Conservation (phyloP, 23 tunicate species). For the Oikopleura vanhoeffeni region DNA sequence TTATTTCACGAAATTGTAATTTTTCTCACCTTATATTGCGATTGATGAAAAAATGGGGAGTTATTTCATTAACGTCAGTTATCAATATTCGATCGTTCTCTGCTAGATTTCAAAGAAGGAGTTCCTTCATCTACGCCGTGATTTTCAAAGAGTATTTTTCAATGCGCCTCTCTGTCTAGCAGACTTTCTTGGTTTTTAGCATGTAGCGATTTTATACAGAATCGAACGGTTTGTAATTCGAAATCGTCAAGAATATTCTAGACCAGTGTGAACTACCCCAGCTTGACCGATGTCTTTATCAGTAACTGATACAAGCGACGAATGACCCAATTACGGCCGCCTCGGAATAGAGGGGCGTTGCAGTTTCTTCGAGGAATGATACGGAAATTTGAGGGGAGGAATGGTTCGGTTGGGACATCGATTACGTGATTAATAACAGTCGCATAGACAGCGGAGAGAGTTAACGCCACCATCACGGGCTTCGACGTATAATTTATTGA, state of each 20-base stretch:
- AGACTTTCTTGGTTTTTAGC: not conserved
- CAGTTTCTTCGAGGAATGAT: not conserved
- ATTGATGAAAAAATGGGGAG: not conserved
- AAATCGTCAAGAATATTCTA: no score
- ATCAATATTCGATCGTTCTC: not conserved
- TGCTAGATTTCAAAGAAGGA: not conserved
- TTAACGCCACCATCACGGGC: conserved; percentile 4
- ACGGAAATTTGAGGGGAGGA: conserved; percentile 25
- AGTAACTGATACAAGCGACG: not conserved
- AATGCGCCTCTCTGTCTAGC: not conserved
- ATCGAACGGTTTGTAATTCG: not conserved
- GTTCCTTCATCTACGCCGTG: not conserved
- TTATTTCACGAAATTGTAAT: no score
- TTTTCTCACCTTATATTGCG: not conserved
- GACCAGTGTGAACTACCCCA: no score
- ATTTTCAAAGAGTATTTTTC: not conserved
- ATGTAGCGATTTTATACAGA: not conserved
- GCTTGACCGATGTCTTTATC: not conserved
- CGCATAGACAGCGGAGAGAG: conserved; percentile 21
- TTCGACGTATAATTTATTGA: conserved; percentile 4
- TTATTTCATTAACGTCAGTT: not conserved
- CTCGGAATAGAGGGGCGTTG: not conserved
- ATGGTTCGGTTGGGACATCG: conserved; percentile 75
- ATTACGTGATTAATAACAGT: conserved; percentile 26
- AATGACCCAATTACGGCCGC: not conserved